Percentiles rank a stretch among this genome's conserved stretches.
These are phyloP conservation scores for Himalopsyche phryganea DNA, from an alignment of 1,140 invertebrate genomes.

Conservation along the genomic window DNA sequence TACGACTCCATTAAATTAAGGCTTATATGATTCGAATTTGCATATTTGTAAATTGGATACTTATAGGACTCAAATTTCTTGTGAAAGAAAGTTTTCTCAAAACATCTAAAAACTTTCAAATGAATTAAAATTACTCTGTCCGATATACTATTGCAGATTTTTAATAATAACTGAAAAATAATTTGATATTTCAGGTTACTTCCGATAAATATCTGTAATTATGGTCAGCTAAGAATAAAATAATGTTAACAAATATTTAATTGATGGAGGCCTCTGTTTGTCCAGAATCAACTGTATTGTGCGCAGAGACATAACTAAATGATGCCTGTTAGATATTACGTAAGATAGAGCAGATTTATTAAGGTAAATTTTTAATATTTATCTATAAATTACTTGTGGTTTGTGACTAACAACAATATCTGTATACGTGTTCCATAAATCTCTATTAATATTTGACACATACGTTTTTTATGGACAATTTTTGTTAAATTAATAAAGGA, in stretches of 20 bases:
- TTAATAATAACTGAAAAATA: too few relatives aligned
- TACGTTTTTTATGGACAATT: neutral
- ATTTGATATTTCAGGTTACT: too few relatives aligned
- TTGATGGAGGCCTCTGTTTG: neutral
- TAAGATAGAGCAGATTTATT: conserved; percentile 26
- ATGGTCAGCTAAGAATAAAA: too few relatives aligned
- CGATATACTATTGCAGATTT: too few relatives aligned
- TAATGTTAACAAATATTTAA: too few relatives aligned
- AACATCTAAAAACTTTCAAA: too few relatives aligned
- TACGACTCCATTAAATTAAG: neutral
- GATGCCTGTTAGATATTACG: conserved; percentile 31
- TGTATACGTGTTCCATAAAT: conserved; percentile 10
- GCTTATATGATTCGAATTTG: neutral
- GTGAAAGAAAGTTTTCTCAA: too few relatives aligned
- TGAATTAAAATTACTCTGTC: too few relatives aligned
- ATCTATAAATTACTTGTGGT: conserved; percentile 4
- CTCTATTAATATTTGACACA: neutral
- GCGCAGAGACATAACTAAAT: conserved; percentile 9
- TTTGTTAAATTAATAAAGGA: neutral
- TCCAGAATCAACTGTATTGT: too few relatives aligned
- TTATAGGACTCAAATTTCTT: too few relatives aligned
- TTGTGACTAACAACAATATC: neutral
- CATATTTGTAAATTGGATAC: too few relatives aligned
- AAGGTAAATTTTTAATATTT: conserved; percentile 3
- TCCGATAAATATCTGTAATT: too few relatives aligned